phyloP scores from a whole-genome alignment of 2,113 vertebrate species.

The Amazona guildingii region DNA sequence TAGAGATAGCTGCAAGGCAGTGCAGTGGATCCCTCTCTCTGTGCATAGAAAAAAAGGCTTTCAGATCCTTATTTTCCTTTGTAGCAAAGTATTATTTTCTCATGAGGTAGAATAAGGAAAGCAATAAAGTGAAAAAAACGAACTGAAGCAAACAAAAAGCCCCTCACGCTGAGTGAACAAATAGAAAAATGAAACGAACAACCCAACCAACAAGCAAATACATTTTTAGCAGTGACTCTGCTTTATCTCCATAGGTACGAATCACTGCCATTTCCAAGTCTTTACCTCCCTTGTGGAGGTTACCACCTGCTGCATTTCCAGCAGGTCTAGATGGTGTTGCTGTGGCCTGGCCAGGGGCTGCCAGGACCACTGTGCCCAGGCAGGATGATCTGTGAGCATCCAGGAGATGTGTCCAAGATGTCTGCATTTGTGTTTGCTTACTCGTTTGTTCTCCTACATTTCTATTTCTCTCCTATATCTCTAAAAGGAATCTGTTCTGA shows the following conservation, averaged over 20 bases:
- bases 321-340: neutral
- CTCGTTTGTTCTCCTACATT: rapidly evolving
- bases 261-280: constrained; percentile 10
- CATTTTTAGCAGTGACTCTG: neutral
- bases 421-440: neutral
- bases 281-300: constrained; percentile 53
- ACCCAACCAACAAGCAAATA: neutral
- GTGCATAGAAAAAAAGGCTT: neutral
- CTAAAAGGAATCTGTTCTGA: neutral
- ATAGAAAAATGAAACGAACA: neutral
- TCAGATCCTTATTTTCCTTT: neutral
- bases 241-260: neutral
- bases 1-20: neutral
- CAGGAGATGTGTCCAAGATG: neutral
- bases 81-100: neutral
- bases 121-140: neutral
- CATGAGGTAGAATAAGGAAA: neutral
- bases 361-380: neutral
- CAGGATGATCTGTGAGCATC: neutral
- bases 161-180: neutral
- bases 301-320: constrained; percentile 33
- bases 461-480: neutral
- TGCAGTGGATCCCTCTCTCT: neutral
- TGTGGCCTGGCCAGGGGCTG: neutral
- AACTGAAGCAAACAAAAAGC: neutral